Base-by-base conservation (phyloP, 1,140 invertebrate species). In the Drosophila quadrilineata region DNA sequence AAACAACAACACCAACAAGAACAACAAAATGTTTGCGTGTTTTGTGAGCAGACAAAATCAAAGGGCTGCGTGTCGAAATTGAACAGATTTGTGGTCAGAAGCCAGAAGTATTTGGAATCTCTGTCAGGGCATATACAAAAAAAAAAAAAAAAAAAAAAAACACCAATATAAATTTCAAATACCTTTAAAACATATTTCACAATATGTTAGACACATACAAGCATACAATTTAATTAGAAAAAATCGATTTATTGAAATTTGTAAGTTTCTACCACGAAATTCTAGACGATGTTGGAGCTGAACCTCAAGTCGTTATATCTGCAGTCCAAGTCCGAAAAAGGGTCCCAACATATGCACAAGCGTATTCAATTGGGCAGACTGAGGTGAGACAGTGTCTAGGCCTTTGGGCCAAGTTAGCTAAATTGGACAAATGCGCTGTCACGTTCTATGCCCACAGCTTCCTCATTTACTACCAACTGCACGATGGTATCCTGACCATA, bases 51-150 rank as follows among this genome's bases (percentile, higher is more conserved):
- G 63, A 60, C 63, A 56, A 63, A 64, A 36, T 63, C 28, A 54
- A 68, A 62, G 67, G 75, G 64, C 56, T 82, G 79, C 75, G 76
- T 80, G 76, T 75, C 53, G 62, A 63, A 63, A 68, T 63, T 43
- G 59, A 68, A 68, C 59, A 68, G 43, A 68, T 64, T 67, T 68
- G 49, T 28, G 57, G 57, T 48, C 49, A 41, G 49, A 53, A 41
- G 64, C 57, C 28, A 41, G 26, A 31, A 22, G 17, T 9, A 67
- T 35, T 28, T 36, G 49, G 22, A 28, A 57, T 43, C 21, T 10
- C 10, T 19, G 45, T 28, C 12, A 29, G n/a, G n/a, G 3, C 3
- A 58, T 10, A 28, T 9, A 19, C 16, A 50, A 19, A 14, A 21
- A 35, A 21, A 16, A 6, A 50, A 24, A 14, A 53, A 57, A 33